Evolutionary conservation across 1,140 invertebrate species (phyloP), one percentile per base, ranked within the genome.

Genomic region (Bombus breviceps): DNA sequence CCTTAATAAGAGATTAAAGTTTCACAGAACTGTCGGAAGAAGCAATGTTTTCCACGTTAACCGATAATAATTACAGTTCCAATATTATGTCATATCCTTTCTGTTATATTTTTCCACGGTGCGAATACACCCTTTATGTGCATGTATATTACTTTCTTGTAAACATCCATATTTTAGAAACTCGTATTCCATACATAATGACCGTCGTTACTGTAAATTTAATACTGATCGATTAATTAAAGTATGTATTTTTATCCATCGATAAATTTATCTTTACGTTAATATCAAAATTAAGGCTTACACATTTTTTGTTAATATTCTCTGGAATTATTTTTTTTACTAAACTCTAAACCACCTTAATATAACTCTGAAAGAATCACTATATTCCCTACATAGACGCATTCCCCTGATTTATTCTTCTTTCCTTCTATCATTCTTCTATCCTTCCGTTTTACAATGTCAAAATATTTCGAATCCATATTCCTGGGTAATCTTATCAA

Each of bases 31-130:
- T 37, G 41, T 25, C 13, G 28, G 8, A 32, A 53, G 22, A 32
- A 12, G 32, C 41, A 64, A 68, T 34, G 25, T 41, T 12, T 80
- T 18, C 10, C 32, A 22, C 25, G 32, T 68, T 80, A 69, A 69
- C 53, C 32, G 78, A 80, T 69, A 25, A 53, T 28, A 80, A 64
- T 69, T 53, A 34, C 28, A 53, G 18, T 68, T 69, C 34, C 32
- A 18, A 37, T 53, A 78, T 18, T 53, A 53, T 53, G 9, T 81
- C 47, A n/a, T 41, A 57, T 53, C 1, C 2, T 57, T 15, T 34
- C 13, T 57, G 25, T 34, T 15, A 8, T 18, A 34, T n/a, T 34
- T 81, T 9, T 43, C 12, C 34, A 32, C 13, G 5, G 28, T 3
- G 37, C 22, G 15, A 53, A 57, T 41, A 57, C n/a, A 39, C 2